phyloP scores from a whole-genome alignment of 2,113 vertebrate species.

The Cyanoliseus patagonus region DNA sequence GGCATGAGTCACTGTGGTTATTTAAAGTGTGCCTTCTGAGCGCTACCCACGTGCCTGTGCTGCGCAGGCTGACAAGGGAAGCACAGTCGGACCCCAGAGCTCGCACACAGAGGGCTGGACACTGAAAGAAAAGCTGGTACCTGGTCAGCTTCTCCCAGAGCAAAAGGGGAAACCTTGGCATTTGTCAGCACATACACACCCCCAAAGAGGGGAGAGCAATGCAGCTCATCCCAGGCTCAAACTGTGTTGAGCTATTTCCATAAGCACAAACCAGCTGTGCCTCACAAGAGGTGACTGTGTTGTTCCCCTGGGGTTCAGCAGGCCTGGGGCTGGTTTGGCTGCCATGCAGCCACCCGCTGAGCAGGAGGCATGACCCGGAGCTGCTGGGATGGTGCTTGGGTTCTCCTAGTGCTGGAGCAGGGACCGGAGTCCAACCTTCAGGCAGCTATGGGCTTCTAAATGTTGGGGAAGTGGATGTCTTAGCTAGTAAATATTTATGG shows the following conservation, averaged over 20 bases:
- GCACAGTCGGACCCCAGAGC: background rate
- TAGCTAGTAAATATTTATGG: slow-evolving; percentile 37
- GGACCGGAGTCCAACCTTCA: background rate
- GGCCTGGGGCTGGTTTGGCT: background rate
- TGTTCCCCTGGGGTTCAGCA: accelerated
- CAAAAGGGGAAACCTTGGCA: background rate
- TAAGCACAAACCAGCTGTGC: background rate
- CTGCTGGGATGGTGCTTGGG: accelerated
- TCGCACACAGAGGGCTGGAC: accelerated
- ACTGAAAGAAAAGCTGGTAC: background rate
- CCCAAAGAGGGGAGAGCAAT: background rate
- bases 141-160: background rate
- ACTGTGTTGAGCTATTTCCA: background rate
- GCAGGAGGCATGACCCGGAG: background rate
- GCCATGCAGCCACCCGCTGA: background rate
- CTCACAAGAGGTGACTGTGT: background rate
- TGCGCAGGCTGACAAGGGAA: background rate
- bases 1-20: slow-evolving; percentile 56
- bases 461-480: background rate
- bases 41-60: background rate
- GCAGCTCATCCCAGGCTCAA: background rate
- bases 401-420: background rate
- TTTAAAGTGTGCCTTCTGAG: slow-evolving; percentile 55
- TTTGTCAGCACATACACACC: background rate
- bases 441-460: background rate